Evolutionary conservation across 2,888 invertebrate genomes (phyloP).

Genomic region (Acanthoscelides obtectus): DNA sequence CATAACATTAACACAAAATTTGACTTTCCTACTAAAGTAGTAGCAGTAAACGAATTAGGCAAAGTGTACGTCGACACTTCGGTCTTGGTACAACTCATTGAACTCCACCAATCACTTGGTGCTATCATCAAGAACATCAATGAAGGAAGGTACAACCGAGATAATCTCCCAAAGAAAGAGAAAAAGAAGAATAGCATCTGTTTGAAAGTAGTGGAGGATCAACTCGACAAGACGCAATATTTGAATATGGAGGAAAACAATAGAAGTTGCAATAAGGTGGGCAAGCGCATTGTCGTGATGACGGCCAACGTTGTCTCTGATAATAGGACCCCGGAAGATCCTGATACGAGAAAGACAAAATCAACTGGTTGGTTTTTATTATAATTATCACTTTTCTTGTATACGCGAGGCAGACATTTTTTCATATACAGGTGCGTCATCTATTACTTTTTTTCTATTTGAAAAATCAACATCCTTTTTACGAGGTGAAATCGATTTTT

Average conservation of each 20-base stretch:
- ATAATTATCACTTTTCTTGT: not conserved
- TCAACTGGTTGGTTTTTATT: conserved; percentile 17
- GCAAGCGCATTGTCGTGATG: not conserved
- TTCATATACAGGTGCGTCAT: too few species aligned
- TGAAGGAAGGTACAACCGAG: not conserved
- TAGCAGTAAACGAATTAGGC: conserved; percentile 19
- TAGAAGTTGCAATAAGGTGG: not conserved
- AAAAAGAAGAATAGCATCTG: not conserved
- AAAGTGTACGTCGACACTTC: conserved; percentile 23
- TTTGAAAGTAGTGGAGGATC: not conserved
- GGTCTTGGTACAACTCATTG: conserved; percentile 24
- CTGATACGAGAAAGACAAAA: conserved; percentile 12
- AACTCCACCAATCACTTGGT: conserved; percentile 23
- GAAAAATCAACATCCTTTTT: too few species aligned
- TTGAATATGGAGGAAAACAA: not conserved
- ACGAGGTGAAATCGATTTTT: too few species aligned
- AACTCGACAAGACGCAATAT: not conserved
- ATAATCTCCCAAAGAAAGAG: not conserved
- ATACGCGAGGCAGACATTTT: too few species aligned
- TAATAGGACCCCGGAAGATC: not conserved
- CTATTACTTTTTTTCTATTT: too few species aligned
- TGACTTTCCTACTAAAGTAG: conserved; percentile 16
- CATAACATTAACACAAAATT: conserved; percentile 11
- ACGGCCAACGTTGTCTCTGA: not conserved
- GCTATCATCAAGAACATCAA: conserved; percentile 18